phyloP scores from a whole-genome alignment of 2,888 invertebrate genomes.

The Strigamia crassipes region DNA sequence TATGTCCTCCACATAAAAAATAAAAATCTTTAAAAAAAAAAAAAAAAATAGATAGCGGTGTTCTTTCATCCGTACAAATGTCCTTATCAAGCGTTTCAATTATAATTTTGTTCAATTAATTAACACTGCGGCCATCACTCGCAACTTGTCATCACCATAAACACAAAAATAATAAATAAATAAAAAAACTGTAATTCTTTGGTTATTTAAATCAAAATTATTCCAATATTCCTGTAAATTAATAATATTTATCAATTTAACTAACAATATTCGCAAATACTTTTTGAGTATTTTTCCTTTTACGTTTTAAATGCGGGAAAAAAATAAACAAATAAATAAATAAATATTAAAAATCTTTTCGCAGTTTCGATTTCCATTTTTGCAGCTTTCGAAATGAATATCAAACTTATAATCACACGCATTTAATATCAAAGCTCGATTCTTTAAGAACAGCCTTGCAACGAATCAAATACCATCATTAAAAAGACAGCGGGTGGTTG shows the following conservation, averaged over 20 bases:
- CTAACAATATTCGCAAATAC: no score
- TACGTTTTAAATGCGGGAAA: no score
- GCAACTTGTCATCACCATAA: no score
- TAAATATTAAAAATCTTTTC: neutral
- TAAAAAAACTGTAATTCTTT: no score
- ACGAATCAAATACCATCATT: slow-evolving; percentile 31
- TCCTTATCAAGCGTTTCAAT: slow-evolving; percentile 8
- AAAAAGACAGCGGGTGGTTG: slow-evolving; percentile 34
- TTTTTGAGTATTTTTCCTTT: no score
- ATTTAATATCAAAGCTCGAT: slow-evolving; percentile 37
- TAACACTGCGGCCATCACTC: no score
- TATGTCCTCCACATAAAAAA: neutral
- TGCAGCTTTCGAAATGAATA: neutral
- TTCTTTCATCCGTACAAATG: neutral
- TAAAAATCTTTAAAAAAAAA: neutral
- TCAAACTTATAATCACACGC: slow-evolving; percentile 25
- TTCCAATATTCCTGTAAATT: no score
- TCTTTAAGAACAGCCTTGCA: slow-evolving; percentile 37
- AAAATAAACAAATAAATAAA: no score
- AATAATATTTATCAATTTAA: no score
- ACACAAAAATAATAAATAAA: no score
- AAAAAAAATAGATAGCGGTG: slow-evolving; percentile 16
- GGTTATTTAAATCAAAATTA: no score
- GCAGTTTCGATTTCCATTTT: neutral
- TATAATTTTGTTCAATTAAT: slow-evolving; percentile 1